Conservation (phyloP, 2,113 vertebrate species). For the Butorides virescens region DNA sequence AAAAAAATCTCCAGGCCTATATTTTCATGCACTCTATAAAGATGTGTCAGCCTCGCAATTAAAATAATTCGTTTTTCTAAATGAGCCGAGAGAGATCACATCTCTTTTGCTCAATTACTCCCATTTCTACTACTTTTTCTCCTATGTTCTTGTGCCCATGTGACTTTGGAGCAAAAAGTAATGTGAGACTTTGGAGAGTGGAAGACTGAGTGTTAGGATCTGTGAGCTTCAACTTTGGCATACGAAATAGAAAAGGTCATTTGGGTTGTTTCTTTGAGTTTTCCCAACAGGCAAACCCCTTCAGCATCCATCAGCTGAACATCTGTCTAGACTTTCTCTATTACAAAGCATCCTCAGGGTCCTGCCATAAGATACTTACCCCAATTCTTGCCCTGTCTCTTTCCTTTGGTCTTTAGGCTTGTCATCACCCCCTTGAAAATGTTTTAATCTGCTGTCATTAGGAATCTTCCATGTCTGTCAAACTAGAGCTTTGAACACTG, state of each 20-base stretch:
- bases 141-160: background rate
- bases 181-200: background rate
- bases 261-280: background rate
- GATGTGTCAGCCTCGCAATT: constrained; percentile 38
- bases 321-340: background rate
- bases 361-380: background rate
- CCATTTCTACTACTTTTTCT: constrained; percentile 9
- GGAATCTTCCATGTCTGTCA: background rate
- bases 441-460: background rate
- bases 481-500: background rate
- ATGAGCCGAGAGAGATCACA: constrained; percentile 23
- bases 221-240: background rate
- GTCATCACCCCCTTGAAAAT: background rate
- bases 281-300: background rate
- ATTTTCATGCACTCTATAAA: constrained; percentile 24
- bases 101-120: constrained; percentile 53
- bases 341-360: background rate
- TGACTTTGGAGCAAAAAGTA: background rate
- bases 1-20: background rate
- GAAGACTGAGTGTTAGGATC: background rate
- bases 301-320: background rate
- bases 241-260: background rate
- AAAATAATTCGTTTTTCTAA: constrained; percentile 45
- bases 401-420: background rate
- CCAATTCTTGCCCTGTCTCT: background rate